phyloP scores from a whole-genome alignment of 2,888 invertebrate species.

The Lacanobia wlatinum region DNA sequence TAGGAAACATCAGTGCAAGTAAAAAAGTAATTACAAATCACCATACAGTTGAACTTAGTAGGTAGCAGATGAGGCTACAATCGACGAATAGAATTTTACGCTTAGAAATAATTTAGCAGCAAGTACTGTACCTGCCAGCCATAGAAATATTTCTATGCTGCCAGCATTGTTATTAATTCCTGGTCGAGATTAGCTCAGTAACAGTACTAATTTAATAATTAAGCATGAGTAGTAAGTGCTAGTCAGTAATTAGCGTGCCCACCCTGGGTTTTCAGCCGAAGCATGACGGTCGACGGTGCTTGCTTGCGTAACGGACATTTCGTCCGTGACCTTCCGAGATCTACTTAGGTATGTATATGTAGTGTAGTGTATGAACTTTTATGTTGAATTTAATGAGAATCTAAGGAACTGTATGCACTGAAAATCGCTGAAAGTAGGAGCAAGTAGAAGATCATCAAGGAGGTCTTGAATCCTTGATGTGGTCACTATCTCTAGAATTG shows the following conservation, averaged over 20 bases:
- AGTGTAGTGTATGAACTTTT: constrained; percentile 11
- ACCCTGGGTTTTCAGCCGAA: constrained; percentile 64
- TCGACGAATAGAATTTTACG: background rate
- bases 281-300: constrained; percentile 83
- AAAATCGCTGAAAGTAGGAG: background rate
- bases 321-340: constrained; percentile 77
- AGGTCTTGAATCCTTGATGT: background rate
- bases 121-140: constrained; percentile 4
- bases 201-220: constrained; percentile 33
- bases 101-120: constrained; percentile 16
- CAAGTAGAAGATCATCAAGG: background rate
- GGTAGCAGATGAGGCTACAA: background rate
- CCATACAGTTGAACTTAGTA: background rate
- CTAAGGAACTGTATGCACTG: background rate
- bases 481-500: background rate
- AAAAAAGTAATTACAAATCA: constrained; percentile 17
- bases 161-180: constrained; percentile 14
- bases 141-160: no score
- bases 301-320: constrained; percentile 78
- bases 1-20: constrained; percentile 10
- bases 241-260: constrained; percentile 50
- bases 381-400: constrained; percentile 10
- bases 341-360: constrained; percentile 27
- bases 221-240: constrained; percentile 28
- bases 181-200: constrained; percentile 24